phyloP scores from a whole-genome alignment of 2,113 vertebrate species.

The Forbesichthys agassizii region DNA sequence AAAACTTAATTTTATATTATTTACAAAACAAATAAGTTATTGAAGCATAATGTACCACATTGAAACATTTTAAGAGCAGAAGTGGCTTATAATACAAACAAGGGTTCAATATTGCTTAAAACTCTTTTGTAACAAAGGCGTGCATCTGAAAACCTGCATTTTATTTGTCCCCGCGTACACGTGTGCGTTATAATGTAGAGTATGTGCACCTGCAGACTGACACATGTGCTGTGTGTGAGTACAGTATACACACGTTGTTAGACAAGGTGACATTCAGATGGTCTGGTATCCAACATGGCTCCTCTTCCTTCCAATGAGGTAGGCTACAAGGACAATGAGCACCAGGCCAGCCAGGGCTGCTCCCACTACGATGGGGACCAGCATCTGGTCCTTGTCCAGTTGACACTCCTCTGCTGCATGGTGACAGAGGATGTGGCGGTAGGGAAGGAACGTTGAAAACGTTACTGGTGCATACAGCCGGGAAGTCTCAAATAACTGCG shows the following conservation, averaged over 20 bases:
- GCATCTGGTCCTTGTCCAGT: conserved; percentile 91
- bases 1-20: background rate
- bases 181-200: background rate
- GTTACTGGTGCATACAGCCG: too few relatives aligned
- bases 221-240: background rate
- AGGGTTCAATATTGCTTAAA: background rate
- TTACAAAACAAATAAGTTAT: conserved; percentile 27
- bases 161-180: too few relatives aligned
- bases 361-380: conserved; percentile 95
- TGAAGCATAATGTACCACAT: conserved; percentile 24
- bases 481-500: too few relatives aligned
- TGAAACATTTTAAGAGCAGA: background rate
- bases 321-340: conserved; percentile 92
- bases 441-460: too few relatives aligned
- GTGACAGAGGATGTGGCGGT: background rate
- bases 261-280: conserved; percentile 77
- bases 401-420: conserved; percentile 88
- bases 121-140: too few relatives aligned
- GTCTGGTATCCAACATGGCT: conserved; percentile 98
- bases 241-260: background rate
- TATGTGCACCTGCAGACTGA: background rate
- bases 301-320: conserved; percentile 94
- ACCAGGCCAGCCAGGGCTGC: conserved; percentile 94
- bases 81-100: background rate
- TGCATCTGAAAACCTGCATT: too few relatives aligned